Base-by-base conservation (phyloP, 2,797 vertebrate genomes). In the Mormyrops boulengeri region DNA sequence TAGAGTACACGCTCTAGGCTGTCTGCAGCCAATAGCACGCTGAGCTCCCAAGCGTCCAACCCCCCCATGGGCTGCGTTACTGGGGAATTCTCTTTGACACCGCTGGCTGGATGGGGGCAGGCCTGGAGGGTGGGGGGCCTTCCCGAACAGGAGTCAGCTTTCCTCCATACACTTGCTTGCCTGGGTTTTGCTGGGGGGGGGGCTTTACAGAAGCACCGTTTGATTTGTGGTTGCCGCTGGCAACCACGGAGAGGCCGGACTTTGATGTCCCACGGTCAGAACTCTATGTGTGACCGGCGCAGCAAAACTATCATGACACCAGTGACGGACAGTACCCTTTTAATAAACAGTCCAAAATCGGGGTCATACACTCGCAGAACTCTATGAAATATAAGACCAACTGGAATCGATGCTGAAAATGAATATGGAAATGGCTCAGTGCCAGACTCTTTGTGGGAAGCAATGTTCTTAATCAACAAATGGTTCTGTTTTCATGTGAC, bases 371-470 rank as follows among this genome's bases (percentile, higher is more conserved):
- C 66, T 14, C 12, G 12, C 12, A 38, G 66, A 73, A 14, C 30
- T 73, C 30, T 14, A 34, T 5, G 66, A 73, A 73, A 73, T 38
- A 34, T 38, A 38, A 87, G 90, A 60, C 73, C 52, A 62, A 87
- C 84, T 91, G 89, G 90, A 93, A 93, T 92, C 92, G 85, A 93
- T 92, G 92, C 73, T 44, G 89, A 90, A 90, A 91, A 91, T 93
- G 91, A 91, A 91, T 91, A 90, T 82, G 89, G 92, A 90, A 91
- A 88, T 50, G 88, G 85, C 88, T 90, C 85, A 86, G 47, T 85
- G 55, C 3, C 57, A 90, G 90, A 90, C 90, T 91, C 90, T 88
- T 85, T 91, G 90, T 89, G 90, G 91, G 90, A 91, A 91, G 92
- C 92, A 88, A 90, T 88, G 90, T 85, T 90, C 90, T 90, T 89